Percentiles rank a stretch among this genome's conserved stretches.
Evolutionary conservation across 2,113 vertebrate genomes (phyloP).

Genomic region (human): DNA sequence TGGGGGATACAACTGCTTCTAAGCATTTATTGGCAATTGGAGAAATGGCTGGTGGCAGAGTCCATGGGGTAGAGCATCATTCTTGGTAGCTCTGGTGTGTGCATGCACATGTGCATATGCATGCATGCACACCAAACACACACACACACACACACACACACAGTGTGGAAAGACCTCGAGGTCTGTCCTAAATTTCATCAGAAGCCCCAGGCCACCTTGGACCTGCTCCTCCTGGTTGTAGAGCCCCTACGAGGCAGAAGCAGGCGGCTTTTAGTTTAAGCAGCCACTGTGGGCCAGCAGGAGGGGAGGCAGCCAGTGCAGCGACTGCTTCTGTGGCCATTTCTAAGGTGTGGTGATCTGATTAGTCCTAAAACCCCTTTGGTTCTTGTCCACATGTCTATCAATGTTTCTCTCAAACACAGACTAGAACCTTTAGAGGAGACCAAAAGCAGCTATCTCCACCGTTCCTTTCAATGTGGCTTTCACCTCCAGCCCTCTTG

Average conservation of each 20-base stretch:
- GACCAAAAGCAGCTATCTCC: neutral
- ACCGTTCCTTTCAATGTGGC: neutral
- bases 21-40: slow-evolving; percentile 92
- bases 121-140: no score
- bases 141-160: neutral
- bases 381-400: neutral
- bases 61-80: slow-evolving; percentile 90
- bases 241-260: neutral
- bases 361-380: neutral
- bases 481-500: neutral
- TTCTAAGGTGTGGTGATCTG: neutral
- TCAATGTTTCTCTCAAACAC: neutral
- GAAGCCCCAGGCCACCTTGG: neutral
- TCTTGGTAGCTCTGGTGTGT: slow-evolving; percentile 88
- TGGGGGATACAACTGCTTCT: slow-evolving; percentile 92
- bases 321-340: neutral
- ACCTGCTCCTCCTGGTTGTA: neutral
- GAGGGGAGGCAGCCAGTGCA: fast-evolving
- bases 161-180: neutral
- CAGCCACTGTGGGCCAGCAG: no score
- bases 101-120: neutral
- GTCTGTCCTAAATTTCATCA: neutral
- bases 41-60: slow-evolving; percentile 92
- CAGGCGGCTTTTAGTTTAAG: neutral
- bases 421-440: neutral